A percentile compares a stretch with the other conserved stretches of the same genome.
Conservation (phyloP, 2,888 invertebrate species). For the Coelopa pilipes region DNA sequence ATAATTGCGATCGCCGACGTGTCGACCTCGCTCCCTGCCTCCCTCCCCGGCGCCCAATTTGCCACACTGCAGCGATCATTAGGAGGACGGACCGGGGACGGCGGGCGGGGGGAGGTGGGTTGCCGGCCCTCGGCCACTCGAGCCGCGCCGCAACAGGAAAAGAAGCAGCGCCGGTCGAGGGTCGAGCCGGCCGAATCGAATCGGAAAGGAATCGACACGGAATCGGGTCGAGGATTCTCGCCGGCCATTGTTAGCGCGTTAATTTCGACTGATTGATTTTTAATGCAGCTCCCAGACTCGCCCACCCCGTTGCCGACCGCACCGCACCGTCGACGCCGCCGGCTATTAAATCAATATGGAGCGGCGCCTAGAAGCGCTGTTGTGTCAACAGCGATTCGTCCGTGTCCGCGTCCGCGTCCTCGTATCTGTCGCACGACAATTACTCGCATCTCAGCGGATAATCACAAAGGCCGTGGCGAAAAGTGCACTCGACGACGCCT, state of each 20-base stretch:
- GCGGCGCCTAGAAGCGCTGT: background rate
- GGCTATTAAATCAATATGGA: slow-evolving; percentile 32
- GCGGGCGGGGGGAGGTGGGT: too few relatives aligned
- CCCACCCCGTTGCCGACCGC: too few relatives aligned
- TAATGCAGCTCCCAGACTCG: slow-evolving; percentile 47
- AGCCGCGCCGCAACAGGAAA: background rate
- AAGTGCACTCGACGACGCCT: too few relatives aligned
- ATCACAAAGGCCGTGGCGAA: slow-evolving; percentile 36
- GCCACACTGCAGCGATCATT: too few relatives aligned
- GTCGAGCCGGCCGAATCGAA: background rate
- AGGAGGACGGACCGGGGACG: too few relatives aligned
- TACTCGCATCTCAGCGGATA: slow-evolving; percentile 40
- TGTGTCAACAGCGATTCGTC: slow-evolving; percentile 23
- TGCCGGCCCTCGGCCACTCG: background rate
- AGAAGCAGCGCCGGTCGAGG: background rate
- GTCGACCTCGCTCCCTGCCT: background rate
- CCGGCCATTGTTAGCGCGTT: slow-evolving; percentile 57
- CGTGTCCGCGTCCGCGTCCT: background rate
- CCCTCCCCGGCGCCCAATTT: background rate
- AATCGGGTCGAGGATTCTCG: background rate
- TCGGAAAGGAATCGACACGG: too few relatives aligned
- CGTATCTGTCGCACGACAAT: slow-evolving; percentile 39
- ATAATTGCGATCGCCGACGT: background rate
- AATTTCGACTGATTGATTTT: slow-evolving; percentile 62
- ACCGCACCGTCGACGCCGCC: background rate